A percentile compares a stretch with the other conserved stretches of the same genome.
Conservation (phyloP, 2,113 vertebrate genomes). For the Pithys albifrons region DNA sequence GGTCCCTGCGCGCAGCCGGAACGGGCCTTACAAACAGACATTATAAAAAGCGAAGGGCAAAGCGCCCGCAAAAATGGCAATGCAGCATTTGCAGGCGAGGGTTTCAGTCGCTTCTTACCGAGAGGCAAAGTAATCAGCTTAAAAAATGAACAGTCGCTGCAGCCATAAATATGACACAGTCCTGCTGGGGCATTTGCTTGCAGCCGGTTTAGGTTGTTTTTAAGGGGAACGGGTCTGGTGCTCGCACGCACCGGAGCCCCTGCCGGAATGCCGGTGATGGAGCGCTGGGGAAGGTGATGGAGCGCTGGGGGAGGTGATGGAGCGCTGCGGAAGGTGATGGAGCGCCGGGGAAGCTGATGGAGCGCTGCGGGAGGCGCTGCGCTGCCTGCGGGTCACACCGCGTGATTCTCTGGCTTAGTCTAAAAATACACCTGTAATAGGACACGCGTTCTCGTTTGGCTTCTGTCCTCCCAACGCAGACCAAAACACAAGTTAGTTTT, state of each 20-base stretch:
- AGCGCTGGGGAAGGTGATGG: not conserved
- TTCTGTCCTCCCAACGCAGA: not conserved
- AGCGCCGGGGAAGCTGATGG: not conserved
- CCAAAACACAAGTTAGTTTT: not conserved
- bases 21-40: too few relatives aligned
- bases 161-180: not conserved
- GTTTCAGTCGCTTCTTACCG: not conserved
- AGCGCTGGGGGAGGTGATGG: too few relatives aligned
- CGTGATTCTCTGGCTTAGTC: not conserved
- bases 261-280: not conserved
- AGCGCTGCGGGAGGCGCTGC: not conserved
- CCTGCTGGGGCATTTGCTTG: not conserved
- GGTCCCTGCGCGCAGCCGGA: not conserved
- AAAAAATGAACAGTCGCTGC: rapidly evolving
- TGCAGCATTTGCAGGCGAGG: not conserved
- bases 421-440: not conserved
- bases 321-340: too few relatives aligned
- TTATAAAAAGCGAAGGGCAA: not conserved
- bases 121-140: not conserved
- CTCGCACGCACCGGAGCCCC: not conserved
- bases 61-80: not conserved
- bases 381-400: rapidly evolving
- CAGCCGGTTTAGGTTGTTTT: not conserved
- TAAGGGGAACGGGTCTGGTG: not conserved
- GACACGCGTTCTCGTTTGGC: not conserved